Evolutionary conservation across 1,140 invertebrate genomes (phyloP).

Genomic region (Pectinophora gossypiella): DNA sequence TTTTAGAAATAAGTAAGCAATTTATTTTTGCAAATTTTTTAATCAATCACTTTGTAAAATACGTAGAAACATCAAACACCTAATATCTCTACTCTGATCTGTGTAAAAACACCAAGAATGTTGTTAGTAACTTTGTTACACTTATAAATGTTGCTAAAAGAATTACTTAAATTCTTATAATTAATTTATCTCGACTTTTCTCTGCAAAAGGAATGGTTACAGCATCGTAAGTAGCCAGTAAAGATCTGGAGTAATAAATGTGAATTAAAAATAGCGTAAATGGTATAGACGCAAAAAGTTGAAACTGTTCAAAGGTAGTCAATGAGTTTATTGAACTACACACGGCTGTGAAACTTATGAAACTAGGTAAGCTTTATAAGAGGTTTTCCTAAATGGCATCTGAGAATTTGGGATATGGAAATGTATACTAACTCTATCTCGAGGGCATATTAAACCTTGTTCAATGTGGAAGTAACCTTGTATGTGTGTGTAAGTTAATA

Average conservation of each 20-base stretch:
- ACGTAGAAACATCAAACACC: too few relatives aligned
- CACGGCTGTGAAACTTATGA: background rate
- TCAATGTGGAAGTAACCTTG: too few relatives aligned
- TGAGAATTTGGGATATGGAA: too few relatives aligned
- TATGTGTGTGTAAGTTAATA: too few relatives aligned
- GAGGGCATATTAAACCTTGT: too few relatives aligned
- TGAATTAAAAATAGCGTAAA: background rate
- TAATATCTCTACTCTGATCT: background rate
- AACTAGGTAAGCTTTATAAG: too few relatives aligned
- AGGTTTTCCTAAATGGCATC: too few relatives aligned
- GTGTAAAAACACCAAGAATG: background rate
- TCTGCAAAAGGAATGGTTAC: background rate
- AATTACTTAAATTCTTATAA: background rate
- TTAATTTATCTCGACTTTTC: background rate
- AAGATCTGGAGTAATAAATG: background rate
- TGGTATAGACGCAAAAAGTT: background rate
- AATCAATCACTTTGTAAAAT: too few relatives aligned
- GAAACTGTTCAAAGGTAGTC: too few relatives aligned
- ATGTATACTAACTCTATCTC: too few relatives aligned
- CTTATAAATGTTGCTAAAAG: background rate
- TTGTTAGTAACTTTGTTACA: conserved; percentile 1
- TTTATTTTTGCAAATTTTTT: too few relatives aligned
- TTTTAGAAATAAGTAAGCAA: too few relatives aligned
- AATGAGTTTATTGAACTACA: background rate
- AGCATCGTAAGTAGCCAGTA: background rate